Evolutionary conservation across 2,888 invertebrate genomes (phyloP), one percentile per base, ranked within the genome.

Genomic region (Melikaiella ostensackeni): DNA sequence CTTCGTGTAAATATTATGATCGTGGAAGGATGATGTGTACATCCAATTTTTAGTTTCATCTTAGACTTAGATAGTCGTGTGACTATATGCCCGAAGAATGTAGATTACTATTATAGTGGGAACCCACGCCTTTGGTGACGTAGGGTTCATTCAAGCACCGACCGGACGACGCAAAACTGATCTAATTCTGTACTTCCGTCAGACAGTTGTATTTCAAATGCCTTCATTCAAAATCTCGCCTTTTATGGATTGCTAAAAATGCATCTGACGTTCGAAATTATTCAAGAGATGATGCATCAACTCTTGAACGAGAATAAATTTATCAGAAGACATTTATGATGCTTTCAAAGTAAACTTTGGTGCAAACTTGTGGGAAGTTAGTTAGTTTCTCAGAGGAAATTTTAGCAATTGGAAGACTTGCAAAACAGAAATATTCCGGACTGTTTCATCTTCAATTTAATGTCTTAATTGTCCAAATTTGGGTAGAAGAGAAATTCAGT

Each of bases 141-240:
- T 86, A 83, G 76, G 78, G 76, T 85, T 86, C 86, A 87, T 87
- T 86, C 86, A 86, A 81, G 81, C 79, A 81, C 73, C 80, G 81
- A 81, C 82, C 73, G 79, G 81, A 81, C 82, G 84, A 84, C 84
- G 80, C 80, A 81, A 83, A 83, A 83, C 84, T 78, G 82, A 82
- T 86, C 85, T 87, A 87, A 87, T 85, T 87, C 74, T 55, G 85
- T 80, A 86, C 84, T 86, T 87, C 87, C 87, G 86, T 81, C 79
- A 84, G 81, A 80, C 70, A 75, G 42, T 66, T 35, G 63, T 21
- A 9, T 63, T 63, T 38, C 1, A n/a, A 27, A 11, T 42, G n/a
- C n/a, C n/a, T 21, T 63, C 66, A 8, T 55, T 55, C 66, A 77
- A 76, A 70, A 50, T 74, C 79, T 77, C 75, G 79, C 83, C 81